Base-by-base conservation (phyloP, 2,888 invertebrate genomes). In the Phyto melanocephala region DNA sequence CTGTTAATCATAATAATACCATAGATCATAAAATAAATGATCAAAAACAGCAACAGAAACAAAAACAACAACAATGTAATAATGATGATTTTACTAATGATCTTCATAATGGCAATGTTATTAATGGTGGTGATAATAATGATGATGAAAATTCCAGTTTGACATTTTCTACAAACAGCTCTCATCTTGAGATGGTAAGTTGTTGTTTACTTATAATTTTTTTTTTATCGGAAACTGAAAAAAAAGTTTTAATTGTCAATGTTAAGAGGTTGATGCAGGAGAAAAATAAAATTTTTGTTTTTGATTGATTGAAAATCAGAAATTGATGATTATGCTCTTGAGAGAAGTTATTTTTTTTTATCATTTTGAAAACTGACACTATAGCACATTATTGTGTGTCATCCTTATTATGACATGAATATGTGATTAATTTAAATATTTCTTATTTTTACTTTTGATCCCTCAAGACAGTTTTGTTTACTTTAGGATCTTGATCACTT, bases 71-170 rank as follows among this genome's bases (percentile, higher is more conserved):
- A 13, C 60, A 45, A n/a, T 20, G n/a, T 63, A 37, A 54, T 62
- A 45, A 58, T 65, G 22, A 60, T 62, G 10, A 50, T 60, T n/a
- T 28, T 28, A 28, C 28, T 28, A 28, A 28, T 28, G 28, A 50
- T 42, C 22, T 42, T 63, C 20, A 17, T 37, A 28, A 40, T 28
- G 45, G 67, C 47, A 42, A 63, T 50, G 60, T 6, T 72, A n/a
- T 52, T 72, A n/a, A 62, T 52, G 60, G 10, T 13, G n/a, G 28
- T 60, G 40, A 17, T 68, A 45, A 20, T 70, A 63, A n/a, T 40
- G 47, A 56, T 76, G 56, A 22, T 52, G 70, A 76, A 78, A 76
- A 79, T 82, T 82, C 82, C 82, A 67, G 82, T 79, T 79, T 79
- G 54, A 67, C 67, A 74, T 74, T 80, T 67, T 20, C 72, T 42